Evolutionary conservation across 2,797 vertebrate species (phyloP).

Genomic region (Eutrigla gurnardus): DNA sequence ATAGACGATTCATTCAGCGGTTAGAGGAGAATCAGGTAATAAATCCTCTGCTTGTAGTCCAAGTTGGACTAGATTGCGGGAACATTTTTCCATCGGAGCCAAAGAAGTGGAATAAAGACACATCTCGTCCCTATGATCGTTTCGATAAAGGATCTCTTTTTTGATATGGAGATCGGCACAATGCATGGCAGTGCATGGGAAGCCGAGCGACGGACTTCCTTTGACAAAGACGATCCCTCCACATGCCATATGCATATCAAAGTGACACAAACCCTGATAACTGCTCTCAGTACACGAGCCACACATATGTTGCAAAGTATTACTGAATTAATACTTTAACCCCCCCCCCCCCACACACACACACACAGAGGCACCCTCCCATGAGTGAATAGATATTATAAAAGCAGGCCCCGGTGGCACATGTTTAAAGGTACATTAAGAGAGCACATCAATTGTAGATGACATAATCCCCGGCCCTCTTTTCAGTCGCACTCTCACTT

Average conservation of each 20-base stretch:
- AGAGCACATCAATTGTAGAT: conserved; percentile 83
- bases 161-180: conserved; percentile 79
- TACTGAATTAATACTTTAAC: conserved; percentile 79
- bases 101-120: conserved; percentile 71
- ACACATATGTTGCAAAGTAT: conserved; percentile 76
- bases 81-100: conserved; percentile 63
- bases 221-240: conserved; percentile 71
- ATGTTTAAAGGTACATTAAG: conserved; percentile 85
- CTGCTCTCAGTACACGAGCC: conserved; percentile 63
- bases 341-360: conserved; percentile 18
- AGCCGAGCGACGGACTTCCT: conserved; percentile 70
- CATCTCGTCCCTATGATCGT: conserved; percentile 78
- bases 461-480: conserved; percentile 82
- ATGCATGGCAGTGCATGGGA: conserved; percentile 70
- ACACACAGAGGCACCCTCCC: conserved; percentile 6
- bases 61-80: conserved; percentile 70
- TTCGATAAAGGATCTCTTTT: conserved; percentile 77
- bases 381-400: conserved; percentile 73
- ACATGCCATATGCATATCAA: conserved; percentile 77
- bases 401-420: conserved; percentile 80
- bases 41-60: conserved; percentile 74
- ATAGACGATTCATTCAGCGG: conserved; percentile 64
- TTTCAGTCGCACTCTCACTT: conserved; percentile 78
- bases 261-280: conserved; percentile 79
- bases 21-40: conserved; percentile 68